These are phyloP conservation scores for Tinea semifulvella DNA, from an alignment of 2,888 invertebrate genomes.

Conservation along the genomic window DNA sequence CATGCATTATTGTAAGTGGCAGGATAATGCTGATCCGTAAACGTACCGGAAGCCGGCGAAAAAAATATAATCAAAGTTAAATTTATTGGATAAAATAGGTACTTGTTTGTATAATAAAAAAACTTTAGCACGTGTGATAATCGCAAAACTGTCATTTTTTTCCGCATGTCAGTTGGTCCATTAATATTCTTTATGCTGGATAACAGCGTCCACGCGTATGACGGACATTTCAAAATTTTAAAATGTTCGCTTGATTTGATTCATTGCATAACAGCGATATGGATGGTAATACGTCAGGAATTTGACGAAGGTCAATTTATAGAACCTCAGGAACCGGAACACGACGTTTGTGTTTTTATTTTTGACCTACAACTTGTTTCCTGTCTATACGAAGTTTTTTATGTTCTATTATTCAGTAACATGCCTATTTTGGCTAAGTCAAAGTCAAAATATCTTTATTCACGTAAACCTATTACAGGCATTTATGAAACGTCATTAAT, in stretches of 20 bases:
- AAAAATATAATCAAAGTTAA: background rate
- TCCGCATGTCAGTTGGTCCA: background rate
- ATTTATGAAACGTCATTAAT: no score
- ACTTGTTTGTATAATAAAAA: background rate
- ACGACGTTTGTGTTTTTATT: slow-evolving; percentile 35
- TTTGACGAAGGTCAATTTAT: slow-evolving; percentile 55
- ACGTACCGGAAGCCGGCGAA: no score
- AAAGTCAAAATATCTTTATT: no score
- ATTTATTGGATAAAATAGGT: background rate
- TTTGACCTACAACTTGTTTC: slow-evolving; percentile 23
- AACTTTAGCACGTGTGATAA: no score
- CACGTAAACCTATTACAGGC: no score
- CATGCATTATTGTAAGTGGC: no score
- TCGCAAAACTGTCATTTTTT: background rate
- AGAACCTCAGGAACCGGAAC: slow-evolving; percentile 39
- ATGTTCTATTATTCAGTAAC: no score
- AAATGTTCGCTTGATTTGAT: slow-evolving; percentile 15
- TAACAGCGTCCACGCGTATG: slow-evolving; percentile 11
- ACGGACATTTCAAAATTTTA: background rate
- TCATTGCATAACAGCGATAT: slow-evolving; percentile 49
- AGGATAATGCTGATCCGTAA: no score
- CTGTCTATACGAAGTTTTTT: background rate
- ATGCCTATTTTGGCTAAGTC: no score
- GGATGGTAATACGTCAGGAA: slow-evolving; percentile 51
- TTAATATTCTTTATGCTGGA: background rate